Percentiles rank a stretch among this genome's conserved stretches.
These are phyloP conservation scores for Zaprionus taronus DNA, from an alignment of 1,140 invertebrate genomes.

Conservation along the genomic window DNA sequence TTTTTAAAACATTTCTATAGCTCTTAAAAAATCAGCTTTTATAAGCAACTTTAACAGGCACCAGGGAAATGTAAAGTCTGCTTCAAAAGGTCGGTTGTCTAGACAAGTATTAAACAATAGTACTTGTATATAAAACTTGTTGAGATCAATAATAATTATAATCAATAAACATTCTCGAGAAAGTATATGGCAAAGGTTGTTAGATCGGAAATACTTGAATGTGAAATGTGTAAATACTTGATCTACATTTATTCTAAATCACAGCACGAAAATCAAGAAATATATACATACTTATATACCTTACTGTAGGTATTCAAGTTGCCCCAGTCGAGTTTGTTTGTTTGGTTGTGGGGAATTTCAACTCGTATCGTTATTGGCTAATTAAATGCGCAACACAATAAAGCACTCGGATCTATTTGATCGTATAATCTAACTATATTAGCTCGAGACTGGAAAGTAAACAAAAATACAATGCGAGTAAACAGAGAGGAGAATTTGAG, in stretches of 20 bases:
- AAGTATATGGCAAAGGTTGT: neutral
- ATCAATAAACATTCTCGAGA: neutral
- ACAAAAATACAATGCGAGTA: constrained; percentile 19
- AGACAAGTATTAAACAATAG: neutral
- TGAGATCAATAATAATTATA: neutral
- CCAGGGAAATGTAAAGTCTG: too few relatives aligned
- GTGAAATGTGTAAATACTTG: neutral
- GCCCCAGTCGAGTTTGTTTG: constrained; percentile 8
- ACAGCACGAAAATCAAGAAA: neutral
- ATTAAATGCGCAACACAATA: constrained; percentile 65
- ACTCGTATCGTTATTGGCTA: constrained; percentile 22
- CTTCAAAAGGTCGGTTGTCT: too few relatives aligned
- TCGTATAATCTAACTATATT: constrained; percentile 22
- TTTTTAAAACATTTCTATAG: too few relatives aligned
- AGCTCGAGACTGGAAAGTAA: constrained; percentile 16
- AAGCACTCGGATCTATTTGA: constrained; percentile 46
- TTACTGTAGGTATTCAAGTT: neutral
- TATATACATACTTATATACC: neutral
- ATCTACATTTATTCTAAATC: neutral
- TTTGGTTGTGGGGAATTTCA: neutral
- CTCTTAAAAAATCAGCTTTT: neutral
- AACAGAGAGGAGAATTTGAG: neutral
- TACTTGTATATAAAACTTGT: too few relatives aligned
- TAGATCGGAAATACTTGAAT: neutral
- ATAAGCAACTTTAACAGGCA: neutral